Evolutionary conservation across 2,888 invertebrate species (phyloP), one percentile per base, ranked within the genome.

Genomic region (Anorthoa munda): DNA sequence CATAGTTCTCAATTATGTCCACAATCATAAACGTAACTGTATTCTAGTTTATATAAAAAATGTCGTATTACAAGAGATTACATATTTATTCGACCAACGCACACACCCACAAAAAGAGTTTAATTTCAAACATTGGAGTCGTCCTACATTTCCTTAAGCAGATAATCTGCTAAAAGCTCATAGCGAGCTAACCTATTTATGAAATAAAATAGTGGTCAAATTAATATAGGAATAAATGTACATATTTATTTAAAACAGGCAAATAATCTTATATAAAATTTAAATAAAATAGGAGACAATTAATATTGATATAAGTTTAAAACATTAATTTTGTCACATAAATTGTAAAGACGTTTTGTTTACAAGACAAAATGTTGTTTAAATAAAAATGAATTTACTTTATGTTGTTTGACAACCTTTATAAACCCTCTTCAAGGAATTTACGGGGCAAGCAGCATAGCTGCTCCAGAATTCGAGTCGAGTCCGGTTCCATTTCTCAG

Each of bases 371-470:
- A 65, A 46, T 66, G 13, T 50, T 2, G 53, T 72, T 51, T 59
- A 17, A 56, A 60, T 51, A 39, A 51, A 56, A 31, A 59, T 55
- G 23, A 61, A 53, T 66, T 67, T 56, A 59, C 15, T 55, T 26
- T 53, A 59, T 21, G 17, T 50, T 39, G 60, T 64, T 59, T 46
- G 23, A 53, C 61, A 71, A 50, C 71, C 59, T 56, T 50, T 79
- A 72, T 79, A 74, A 79, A 75, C 77, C 78, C 77, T 81, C 76
- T 87, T 89, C 86, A 86, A 68, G 72, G 87, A 90, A 89, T 81
- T 72, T 87, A 86, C 84, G 84, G 87, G 86, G 67, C 72, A 69
- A 53, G 71, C 66, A 70, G 66, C 71, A 77, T 75, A 68, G 77
- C 79, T 85, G 87, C 77, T 82, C 86, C 74, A 80, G 51, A 83